These are phyloP conservation scores for Nymphicus hollandicus DNA, from an alignment of 2,113 vertebrate genomes.

Conservation along the genomic window DNA sequence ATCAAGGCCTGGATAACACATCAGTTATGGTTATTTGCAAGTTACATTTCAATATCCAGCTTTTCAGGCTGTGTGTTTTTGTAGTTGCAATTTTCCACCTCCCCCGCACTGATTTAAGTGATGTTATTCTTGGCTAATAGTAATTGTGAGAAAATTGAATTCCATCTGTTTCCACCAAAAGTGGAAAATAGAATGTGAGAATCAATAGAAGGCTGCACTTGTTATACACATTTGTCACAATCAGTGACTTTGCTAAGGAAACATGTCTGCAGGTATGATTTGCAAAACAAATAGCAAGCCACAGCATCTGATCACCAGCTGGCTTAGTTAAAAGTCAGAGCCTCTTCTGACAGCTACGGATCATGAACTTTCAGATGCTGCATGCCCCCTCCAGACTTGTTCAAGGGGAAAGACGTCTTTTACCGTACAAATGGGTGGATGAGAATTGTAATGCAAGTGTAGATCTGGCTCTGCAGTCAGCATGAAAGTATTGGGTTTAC, in stretches of 20 bases:
- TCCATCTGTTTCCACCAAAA: constrained; percentile 68
- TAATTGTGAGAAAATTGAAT: constrained; percentile 67
- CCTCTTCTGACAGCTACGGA: background rate
- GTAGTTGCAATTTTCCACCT: constrained; percentile 59
- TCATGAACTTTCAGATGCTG: background rate
- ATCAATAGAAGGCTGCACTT: constrained; percentile 67
- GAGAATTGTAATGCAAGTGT: background rate
- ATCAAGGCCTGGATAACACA: background rate
- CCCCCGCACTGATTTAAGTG: constrained; percentile 56
- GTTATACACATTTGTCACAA: constrained; percentile 63
- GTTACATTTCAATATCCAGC: constrained; percentile 44
- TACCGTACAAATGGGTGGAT: background rate
- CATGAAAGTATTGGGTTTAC: background rate
- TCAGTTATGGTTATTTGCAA: constrained; percentile 22
- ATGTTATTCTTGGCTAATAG: constrained; percentile 71
- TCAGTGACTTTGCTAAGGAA: constrained; percentile 51
- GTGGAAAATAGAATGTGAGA: constrained; percentile 66
- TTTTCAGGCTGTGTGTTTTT: constrained; percentile 47
- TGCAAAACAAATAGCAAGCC: constrained; percentile 56
- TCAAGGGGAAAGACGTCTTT: background rate
- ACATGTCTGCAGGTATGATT: constrained; percentile 36
- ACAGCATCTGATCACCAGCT: constrained; percentile 48
- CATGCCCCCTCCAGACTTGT: background rate
- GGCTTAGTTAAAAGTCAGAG: constrained; percentile 17
- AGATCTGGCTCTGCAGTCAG: background rate